Base-by-base conservation (phyloP, 2,797 vertebrate species). In the Silurus lanzhouensis region DNA sequence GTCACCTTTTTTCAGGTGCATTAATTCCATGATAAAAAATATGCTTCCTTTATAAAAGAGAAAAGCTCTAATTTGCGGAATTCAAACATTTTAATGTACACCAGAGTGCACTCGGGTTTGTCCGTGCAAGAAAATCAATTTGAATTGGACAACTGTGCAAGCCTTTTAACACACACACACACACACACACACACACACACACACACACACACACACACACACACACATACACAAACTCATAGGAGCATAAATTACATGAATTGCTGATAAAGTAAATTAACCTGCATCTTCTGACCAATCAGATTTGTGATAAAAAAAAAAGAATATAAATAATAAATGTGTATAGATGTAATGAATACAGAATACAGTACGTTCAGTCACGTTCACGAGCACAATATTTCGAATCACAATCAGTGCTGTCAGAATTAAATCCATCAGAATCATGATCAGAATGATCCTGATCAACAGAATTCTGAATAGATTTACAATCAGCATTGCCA, bases 1-100 rank as follows among this genome's bases (percentile, higher is more conserved):
- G 66, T 82, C 76, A 85, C 55, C 60, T 71, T 44, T 12, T 12
- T 67, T 70, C 68, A 86, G 61, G 57, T 55, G n/a, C 14, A 3
- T 81, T 67, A 12, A 66, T 27, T 48, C 38, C 5, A 46, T 19
- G n/a, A 46, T 44, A 79, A 44, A n/a, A 38, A 1, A 63, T 19
- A n/a, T 22, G 12, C 3, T 46, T 10, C 2, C 48, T 7, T 52
- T n/a, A n/a, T n/a, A 63, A 63, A 74, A 1, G 6, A 15, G 13
- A 61, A 61, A 78, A 44, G 20, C 10, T 60, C 38, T 38, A 4
- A 61, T 44, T 44, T 78, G 76, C 31, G 7, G 57, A 13, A 22
- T 22, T 61, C 19, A 31, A 76, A 31, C 8, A 58, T 58, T 58
- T 31, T 12, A 27, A 15, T 27, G 72, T 3, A n/a, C 71, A n/a